Evolutionary conservation across 1,140 invertebrate genomes (phyloP).

Genomic region (Pogonognathellus flavescens): DNA sequence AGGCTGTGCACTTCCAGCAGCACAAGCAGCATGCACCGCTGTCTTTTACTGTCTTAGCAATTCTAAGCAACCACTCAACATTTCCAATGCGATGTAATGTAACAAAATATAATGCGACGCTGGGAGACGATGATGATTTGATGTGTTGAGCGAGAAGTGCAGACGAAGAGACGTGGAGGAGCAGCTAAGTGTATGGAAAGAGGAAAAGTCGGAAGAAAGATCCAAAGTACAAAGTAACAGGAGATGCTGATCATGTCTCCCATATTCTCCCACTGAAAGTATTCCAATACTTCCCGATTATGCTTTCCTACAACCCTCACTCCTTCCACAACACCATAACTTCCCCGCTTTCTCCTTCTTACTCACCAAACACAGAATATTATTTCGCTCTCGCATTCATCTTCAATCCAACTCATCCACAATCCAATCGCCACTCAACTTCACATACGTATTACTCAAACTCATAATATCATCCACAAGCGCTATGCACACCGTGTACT

Average conservation of each 20-base stretch:
- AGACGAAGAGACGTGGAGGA: not conserved
- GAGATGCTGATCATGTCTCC: constrained; percentile 1
- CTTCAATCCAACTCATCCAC: constrained; percentile 36
- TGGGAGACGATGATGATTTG: not conserved
- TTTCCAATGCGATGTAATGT: constrained; percentile 40
- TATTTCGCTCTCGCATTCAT: constrained; percentile 31
- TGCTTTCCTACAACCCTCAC: not conserved
- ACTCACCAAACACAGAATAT: not conserved
- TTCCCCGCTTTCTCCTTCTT: not conserved
- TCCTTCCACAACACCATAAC: not conserved
- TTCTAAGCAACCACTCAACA: constrained; percentile 24
- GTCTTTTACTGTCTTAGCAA: not conserved
- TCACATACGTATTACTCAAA: constrained; percentile 21
- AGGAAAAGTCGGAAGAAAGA: not conserved
- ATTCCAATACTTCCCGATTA: no score
- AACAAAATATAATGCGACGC: constrained; percentile 34
- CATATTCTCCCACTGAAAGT: no score
- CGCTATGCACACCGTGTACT: no score
- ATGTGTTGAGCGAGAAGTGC: not conserved
- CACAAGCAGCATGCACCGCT: not conserved
- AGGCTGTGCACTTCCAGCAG: not conserved
- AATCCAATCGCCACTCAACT: constrained; percentile 15
- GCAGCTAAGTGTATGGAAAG: not conserved
- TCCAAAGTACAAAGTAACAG: not conserved
- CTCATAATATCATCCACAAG: not conserved